phyloP scores from a whole-genome alignment of 1,140 invertebrate species.

The Prorops nasuta region DNA sequence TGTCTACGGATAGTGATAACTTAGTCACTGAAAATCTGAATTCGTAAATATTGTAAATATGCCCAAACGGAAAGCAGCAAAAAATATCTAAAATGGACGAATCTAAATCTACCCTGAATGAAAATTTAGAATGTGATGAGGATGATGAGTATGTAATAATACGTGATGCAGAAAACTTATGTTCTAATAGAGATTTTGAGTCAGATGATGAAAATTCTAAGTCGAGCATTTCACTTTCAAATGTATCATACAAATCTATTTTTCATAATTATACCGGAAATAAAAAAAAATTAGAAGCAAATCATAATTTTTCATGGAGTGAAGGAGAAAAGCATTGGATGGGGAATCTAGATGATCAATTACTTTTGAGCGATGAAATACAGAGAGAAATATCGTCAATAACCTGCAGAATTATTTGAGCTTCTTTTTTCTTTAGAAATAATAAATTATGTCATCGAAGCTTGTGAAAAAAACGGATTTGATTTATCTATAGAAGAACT shows the following conservation, averaged over 20 bases:
- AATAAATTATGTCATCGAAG: no score
- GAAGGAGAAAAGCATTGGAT: constrained; percentile 9
- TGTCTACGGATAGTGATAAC: background rate
- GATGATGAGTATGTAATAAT: no score
- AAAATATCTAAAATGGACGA: constrained; percentile 8
- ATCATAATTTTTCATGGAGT: constrained; percentile 9
- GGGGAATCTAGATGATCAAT: constrained; percentile 4
- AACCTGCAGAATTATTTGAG: no score
- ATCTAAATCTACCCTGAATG: constrained; percentile 3
- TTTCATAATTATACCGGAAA: no score
- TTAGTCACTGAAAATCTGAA: background rate
- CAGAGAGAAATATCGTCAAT: constrained; percentile 11
- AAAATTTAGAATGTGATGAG: constrained; percentile 4
- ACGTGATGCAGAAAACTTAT: constrained; percentile 6
- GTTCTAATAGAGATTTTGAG: constrained; percentile 9
- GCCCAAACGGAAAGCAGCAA: background rate
- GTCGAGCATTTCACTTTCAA: constrained; percentile 12
- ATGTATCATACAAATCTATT: constrained; percentile 14
- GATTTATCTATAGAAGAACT: no score
- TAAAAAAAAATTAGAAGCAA: no score
- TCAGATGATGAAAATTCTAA: constrained; percentile 16
- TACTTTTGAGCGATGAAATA: constrained; percentile 8
- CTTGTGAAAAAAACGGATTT: no score
- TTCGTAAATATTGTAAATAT: no score
- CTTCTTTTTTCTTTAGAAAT: constrained; percentile 11